A percentile compares a stretch with the other conserved stretches of the same genome.
Conservation (phyloP, 1,140 invertebrate species). For the Drosophila nasuta region DNA sequence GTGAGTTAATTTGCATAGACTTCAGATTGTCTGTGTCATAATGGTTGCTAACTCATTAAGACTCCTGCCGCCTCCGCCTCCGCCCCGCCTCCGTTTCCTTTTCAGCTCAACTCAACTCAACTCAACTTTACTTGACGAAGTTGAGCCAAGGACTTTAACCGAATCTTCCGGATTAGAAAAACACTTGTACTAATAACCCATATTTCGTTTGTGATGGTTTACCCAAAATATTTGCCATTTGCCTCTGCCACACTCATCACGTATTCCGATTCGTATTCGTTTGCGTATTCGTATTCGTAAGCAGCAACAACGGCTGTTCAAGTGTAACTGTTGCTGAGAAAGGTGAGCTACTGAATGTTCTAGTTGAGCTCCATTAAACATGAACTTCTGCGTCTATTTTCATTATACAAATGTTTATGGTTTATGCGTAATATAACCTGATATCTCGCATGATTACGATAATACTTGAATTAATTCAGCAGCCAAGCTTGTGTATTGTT, state of each 20-base stretch:
- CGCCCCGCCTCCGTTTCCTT: conserved; percentile 21
- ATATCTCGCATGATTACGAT: background rate
- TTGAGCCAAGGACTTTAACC: conserved; percentile 13
- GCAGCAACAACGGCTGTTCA: background rate
- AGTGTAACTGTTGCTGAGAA: conserved; percentile 1
- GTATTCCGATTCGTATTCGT: conserved; percentile 4
- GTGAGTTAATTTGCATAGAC: conserved; percentile 77
- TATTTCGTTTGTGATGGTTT: conserved; percentile 17
- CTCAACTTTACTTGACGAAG: conserved; percentile 5
- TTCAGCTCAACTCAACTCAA: background rate
- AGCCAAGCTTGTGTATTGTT: background rate
- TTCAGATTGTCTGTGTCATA: conserved; percentile 49
- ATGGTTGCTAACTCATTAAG: conserved; percentile 71
- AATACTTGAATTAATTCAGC: too few relatives aligned
- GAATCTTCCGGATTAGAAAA: conserved; percentile 40
- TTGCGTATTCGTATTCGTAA: background rate
- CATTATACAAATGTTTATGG: background rate
- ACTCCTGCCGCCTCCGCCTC: conserved; percentile 30
- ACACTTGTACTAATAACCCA: conserved; percentile 52
- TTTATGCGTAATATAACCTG: conserved; percentile 10
- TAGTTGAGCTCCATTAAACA: background rate
- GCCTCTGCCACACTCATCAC: background rate
- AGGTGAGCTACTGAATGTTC: background rate
- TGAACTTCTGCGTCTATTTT: background rate
- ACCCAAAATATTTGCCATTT: conserved; percentile 33